Evolutionary conservation across 1,140 invertebrate species (phyloP).

Genomic region (Spodoptera litura): DNA sequence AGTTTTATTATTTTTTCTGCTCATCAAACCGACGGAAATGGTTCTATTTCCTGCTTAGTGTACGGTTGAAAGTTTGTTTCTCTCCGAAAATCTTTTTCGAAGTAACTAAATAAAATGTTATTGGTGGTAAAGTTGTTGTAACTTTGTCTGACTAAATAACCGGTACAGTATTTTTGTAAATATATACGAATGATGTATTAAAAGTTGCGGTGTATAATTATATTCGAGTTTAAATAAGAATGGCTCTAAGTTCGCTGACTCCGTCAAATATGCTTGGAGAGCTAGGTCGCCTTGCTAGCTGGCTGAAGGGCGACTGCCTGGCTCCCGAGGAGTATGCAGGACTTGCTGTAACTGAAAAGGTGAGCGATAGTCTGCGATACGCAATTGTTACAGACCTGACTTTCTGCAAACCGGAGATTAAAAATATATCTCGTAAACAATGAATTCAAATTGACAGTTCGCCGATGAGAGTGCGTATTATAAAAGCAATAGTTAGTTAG

Average conservation of each 20-base stretch:
- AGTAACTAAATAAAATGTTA: constrained; percentile 22
- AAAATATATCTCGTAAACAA: too few relatives aligned
- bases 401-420: too few relatives aligned
- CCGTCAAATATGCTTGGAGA: constrained; percentile 79
- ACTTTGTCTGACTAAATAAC: constrained; percentile 1
- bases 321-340: constrained; percentile 75
- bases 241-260: constrained; percentile 78
- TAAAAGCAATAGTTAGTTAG: too few relatives aligned
- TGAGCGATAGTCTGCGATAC: constrained; percentile 49
- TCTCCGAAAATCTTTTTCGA: not conserved
- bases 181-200: not conserved
- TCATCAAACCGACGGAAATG: constrained; percentile 2
- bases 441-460: too few relatives aligned
- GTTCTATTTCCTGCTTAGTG: not conserved
- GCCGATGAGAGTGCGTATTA: too few relatives aligned
- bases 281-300: constrained; percentile 76
- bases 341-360: constrained; percentile 81
- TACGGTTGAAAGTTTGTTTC: constrained; percentile 16
- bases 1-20: not conserved
- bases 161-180: not conserved
- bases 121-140: not conserved
- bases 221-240: constrained; percentile 42
- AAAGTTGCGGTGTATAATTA: not conserved
- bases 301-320: constrained; percentile 80
- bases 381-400: too few relatives aligned